These are phyloP conservation scores for Drosophila arawakana DNA, from an alignment of 1,140 invertebrate genomes.

Conservation along the genomic window DNA sequence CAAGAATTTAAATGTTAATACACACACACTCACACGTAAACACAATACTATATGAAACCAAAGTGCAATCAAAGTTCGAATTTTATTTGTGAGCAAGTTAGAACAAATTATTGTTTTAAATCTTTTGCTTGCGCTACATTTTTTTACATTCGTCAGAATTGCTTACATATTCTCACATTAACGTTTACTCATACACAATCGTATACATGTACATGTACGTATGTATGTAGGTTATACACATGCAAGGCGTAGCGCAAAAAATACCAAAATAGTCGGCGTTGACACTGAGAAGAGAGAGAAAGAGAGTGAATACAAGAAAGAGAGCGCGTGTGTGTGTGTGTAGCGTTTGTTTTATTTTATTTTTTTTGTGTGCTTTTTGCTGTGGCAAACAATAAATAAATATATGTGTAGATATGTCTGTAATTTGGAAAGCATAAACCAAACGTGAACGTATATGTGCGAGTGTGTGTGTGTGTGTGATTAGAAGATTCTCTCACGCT, in stretches of 20 bases:
- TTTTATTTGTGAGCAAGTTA: slow-evolving; percentile 16
- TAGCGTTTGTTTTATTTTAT: slow-evolving; percentile 40
- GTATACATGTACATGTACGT: not conserved
- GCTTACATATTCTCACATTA: slow-evolving; percentile 33
- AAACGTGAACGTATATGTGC: slow-evolving; percentile 4
- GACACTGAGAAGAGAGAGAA: slow-evolving; percentile 44
- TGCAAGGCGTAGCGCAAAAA: slow-evolving; percentile 56
- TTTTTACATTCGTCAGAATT: slow-evolving; percentile 46
- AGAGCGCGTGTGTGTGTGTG: slow-evolving; percentile 20
- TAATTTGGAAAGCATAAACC: slow-evolving; percentile 49
- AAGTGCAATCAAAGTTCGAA: slow-evolving; percentile 26
- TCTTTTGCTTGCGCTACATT: slow-evolving; percentile 36
- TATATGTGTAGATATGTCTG: slow-evolving; percentile 37
- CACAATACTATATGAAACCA: slow-evolving; percentile 28
- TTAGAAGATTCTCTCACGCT: slow-evolving; percentile 61
- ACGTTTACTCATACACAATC: slow-evolving; percentile 19
- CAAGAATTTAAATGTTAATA: slow-evolving; percentile 19
- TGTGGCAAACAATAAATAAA: slow-evolving; percentile 52
- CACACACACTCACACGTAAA: not conserved
- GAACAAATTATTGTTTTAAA: slow-evolving; percentile 29
- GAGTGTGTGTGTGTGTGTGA: slow-evolving; percentile 28
- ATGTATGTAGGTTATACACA: slow-evolving; percentile 54
- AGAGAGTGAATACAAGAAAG: slow-evolving; percentile 11
- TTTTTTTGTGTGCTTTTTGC: slow-evolving; percentile 43
- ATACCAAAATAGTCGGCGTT: slow-evolving; percentile 59